Percentiles rank a stretch among this genome's conserved stretches.
These are phyloP conservation scores for Troides aeacus DNA, from an alignment of 2,888 invertebrate genomes.

Conservation along the genomic window DNA sequence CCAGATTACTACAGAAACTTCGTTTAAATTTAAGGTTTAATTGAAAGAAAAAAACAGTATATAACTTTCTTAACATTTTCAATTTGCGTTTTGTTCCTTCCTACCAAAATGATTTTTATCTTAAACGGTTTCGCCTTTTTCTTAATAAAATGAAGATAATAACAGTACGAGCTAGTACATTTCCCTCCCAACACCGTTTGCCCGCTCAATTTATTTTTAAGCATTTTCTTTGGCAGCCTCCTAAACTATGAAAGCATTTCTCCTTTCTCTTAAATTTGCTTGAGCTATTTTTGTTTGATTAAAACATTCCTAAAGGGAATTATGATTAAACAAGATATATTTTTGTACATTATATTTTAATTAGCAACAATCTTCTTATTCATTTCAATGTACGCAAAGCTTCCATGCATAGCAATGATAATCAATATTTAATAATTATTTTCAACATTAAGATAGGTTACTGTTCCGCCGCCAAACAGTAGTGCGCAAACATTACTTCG, in stretches of 20 bases:
- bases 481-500: too few species aligned
- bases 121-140: constrained; percentile 27
- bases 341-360: too few species aligned
- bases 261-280: constrained; percentile 25
- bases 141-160: constrained; percentile 41
- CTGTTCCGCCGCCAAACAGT: too few species aligned
- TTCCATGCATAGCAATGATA: too few species aligned
- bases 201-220: constrained; percentile 34
- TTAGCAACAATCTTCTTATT: too few species aligned
- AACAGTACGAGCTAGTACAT: constrained; percentile 42
- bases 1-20: too few species aligned
- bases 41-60: background rate
- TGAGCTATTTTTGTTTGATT: constrained; percentile 28
- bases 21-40: too few species aligned
- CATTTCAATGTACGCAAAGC: too few species aligned
- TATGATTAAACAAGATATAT: background rate
- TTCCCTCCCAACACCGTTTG: constrained; percentile 40
- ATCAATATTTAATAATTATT: too few species aligned
- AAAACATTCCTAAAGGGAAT: constrained; percentile 6
- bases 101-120: constrained; percentile 23
- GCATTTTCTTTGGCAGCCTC: constrained; percentile 32
- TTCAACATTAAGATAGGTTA: too few species aligned
- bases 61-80: constrained; percentile 23
- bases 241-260: constrained; percentile 29
- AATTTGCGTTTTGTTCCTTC: constrained; percentile 20